Evolutionary conservation across 2,113 vertebrate species (phyloP).

Genomic region (zebrafish (Danio rerio)): GRCz12tu NC_133199.1:7715001-7715500

Average conservation of each 20-base stretch:
- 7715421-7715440: slow-evolving; percentile 94
- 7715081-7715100: slow-evolving; percentile 88
- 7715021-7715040: slow-evolving; percentile 29
- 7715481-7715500: slow-evolving; percentile 92
- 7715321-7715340: slow-evolving; percentile 24
- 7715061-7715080: slow-evolving; percentile 84
- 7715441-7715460: slow-evolving; percentile 96
- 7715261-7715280: background rate
- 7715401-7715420: slow-evolving; percentile 69
- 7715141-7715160: slow-evolving; percentile 84
- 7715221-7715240: slow-evolving; percentile 28
- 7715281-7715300: background rate
- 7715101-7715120: slow-evolving; percentile 93
- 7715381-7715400: slow-evolving; percentile 22
- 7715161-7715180: slow-evolving; percentile 78
- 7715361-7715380: slow-evolving; percentile 40
- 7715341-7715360: slow-evolving; percentile 23
- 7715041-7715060: slow-evolving; percentile 52
- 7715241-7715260: slow-evolving; percentile 20
- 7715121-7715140: slow-evolving; percentile 91
- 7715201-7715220: slow-evolving; percentile 17
- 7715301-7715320: slow-evolving; percentile 32
- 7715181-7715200: background rate
- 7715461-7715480: slow-evolving; percentile 89
- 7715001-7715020: background rate